phyloP scores from a whole-genome alignment of 2,797 vertebrate genomes.

The Netta rufina region DNA sequence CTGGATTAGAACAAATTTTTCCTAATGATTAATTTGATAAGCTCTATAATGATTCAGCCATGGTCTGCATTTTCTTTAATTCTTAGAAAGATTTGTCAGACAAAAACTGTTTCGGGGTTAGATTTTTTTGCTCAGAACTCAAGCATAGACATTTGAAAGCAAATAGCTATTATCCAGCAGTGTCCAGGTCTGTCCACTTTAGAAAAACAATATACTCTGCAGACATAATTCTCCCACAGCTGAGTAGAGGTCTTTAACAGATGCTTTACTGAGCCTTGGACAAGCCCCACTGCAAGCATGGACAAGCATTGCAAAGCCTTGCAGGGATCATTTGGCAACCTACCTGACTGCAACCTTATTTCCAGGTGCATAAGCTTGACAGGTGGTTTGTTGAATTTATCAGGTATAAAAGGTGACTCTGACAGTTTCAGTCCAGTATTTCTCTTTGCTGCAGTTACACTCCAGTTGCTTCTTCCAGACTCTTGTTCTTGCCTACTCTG shows the following conservation, averaged over 20 bases:
- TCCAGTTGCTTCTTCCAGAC: not conserved
- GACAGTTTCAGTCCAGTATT: not conserved
- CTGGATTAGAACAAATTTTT: constrained; percentile 19
- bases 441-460: not conserved
- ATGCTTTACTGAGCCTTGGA: not conserved
- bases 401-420: not conserved
- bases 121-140: not conserved
- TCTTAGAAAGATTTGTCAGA: constrained; percentile 3
- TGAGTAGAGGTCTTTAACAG: not conserved
- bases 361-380: not conserved
- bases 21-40: constrained; percentile 1
- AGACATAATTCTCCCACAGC: not conserved
- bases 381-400: not conserved
- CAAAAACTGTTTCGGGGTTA: not conserved
- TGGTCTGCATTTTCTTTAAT: constrained; percentile 11
- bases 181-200: not conserved
- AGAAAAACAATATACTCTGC: not conserved
- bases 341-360: not conserved
- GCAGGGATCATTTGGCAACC: not conserved
- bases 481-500: not conserved
- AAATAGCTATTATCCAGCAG: not conserved
- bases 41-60: constrained; percentile 11
- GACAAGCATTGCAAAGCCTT: not conserved
- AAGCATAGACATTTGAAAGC: not conserved
- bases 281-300: not conserved